phyloP scores from a whole-genome alignment of 2,888 invertebrate genomes.

The Nomada goodeniana region DNA sequence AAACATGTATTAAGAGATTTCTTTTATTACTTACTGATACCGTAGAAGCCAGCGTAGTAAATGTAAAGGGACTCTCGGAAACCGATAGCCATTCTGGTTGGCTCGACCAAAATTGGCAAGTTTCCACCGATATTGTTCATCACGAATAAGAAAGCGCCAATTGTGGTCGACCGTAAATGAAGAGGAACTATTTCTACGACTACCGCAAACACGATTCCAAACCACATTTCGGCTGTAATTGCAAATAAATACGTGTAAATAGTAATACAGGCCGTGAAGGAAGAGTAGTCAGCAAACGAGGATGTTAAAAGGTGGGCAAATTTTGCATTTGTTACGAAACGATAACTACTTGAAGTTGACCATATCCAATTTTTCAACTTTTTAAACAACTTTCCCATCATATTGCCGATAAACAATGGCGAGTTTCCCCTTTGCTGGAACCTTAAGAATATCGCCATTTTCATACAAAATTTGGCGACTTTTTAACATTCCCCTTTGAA shows the following conservation, averaged over 20 bases:
- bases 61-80: slow-evolving; percentile 94
- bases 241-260: neutral
- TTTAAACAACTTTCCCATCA: no score
- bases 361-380: no score
- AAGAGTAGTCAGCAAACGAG: no score
- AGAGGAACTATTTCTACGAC: slow-evolving; percentile 95
- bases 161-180: slow-evolving; percentile 92
- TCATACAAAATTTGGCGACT: no score
- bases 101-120: slow-evolving; percentile 94
- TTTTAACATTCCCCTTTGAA: no score
- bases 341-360: no score
- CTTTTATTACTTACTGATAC: slow-evolving; percentile 89
- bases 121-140: slow-evolving; percentile 97
- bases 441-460: no score
- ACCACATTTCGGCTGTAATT: slow-evolving; percentile 95
- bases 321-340: no score
- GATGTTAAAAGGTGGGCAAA: no score
- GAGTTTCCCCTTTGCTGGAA: no score
- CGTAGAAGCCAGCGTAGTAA: slow-evolving; percentile 95
- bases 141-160: slow-evolving; percentile 94
- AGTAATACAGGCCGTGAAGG: no score
- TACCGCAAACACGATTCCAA: slow-evolving; percentile 95
- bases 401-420: no score
- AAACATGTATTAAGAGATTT: neutral
- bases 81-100: slow-evolving; percentile 92